Conservation (phyloP, 2,888 invertebrate genomes). For the Tryphoninae sp. region DNA sequence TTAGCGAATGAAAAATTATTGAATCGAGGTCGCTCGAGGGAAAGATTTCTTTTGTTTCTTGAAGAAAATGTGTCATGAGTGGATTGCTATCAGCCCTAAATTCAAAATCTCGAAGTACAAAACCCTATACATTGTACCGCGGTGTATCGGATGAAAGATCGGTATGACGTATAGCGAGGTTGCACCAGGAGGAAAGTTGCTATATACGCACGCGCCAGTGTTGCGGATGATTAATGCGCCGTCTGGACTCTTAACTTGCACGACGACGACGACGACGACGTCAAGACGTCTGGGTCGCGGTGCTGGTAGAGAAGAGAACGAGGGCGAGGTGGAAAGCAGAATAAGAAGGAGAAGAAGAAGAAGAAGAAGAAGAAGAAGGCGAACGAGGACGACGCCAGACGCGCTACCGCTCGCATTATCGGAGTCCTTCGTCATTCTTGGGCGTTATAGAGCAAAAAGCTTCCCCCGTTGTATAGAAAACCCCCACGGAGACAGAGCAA, state of each 20-base stretch:
- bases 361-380: constrained; percentile 17
- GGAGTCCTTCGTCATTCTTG: constrained; percentile 66
- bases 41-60: background rate
- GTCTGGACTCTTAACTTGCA: constrained; percentile 63
- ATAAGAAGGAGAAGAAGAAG: constrained; percentile 24
- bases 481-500: constrained; percentile 28
- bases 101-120: constrained; percentile 30
- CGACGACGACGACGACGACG: constrained; percentile 54
- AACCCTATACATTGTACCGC: constrained; percentile 4
- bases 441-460: constrained; percentile 37
- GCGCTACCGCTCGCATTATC: constrained; percentile 60
- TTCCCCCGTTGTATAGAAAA: constrained; percentile 14
- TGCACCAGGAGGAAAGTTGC: constrained; percentile 39
- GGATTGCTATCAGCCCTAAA: background rate
- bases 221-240: constrained; percentile 64
- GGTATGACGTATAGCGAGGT: constrained; percentile 24
- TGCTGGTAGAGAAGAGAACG: constrained; percentile 36
- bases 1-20: too few species aligned
- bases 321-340: constrained; percentile 11
- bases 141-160: constrained; percentile 42
- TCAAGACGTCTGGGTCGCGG: constrained; percentile 53
- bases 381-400: constrained; percentile 43
- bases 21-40: too few species aligned
- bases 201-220: constrained; percentile 41
- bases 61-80: background rate